phyloP scores from a whole-genome alignment of 2,797 vertebrate species.

The Menidia menidia region DNA sequence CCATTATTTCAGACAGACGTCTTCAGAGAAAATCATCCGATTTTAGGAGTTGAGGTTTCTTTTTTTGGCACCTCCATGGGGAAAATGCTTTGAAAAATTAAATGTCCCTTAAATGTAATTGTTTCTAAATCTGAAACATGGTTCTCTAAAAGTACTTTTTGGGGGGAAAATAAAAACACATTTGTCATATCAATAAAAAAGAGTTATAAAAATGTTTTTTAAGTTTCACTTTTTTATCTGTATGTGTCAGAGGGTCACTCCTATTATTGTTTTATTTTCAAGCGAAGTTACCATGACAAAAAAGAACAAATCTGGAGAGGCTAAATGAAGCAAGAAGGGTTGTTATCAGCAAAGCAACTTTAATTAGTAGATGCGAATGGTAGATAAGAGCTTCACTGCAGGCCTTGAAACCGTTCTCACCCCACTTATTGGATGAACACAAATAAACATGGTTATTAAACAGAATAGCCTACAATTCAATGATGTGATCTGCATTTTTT shows the following conservation, averaged over 20 bases:
- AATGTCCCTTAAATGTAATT: slow-evolving; percentile 27
- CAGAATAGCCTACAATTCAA: neutral
- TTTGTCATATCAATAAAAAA: neutral
- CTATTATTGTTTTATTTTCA: neutral
- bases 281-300: neutral
- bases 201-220: neutral
- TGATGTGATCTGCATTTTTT: neutral
- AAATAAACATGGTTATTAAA: neutral
- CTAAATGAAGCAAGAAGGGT: too few species aligned
- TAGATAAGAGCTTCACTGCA: neutral
- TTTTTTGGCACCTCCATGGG: slow-evolving; percentile 9
- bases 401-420: neutral
- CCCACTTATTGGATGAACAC: neutral
- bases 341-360: neutral
- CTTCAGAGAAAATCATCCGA: slow-evolving; percentile 26
- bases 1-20: slow-evolving; percentile 31
- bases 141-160: neutral
- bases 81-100: slow-evolving; percentile 30
- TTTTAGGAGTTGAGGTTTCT: slow-evolving; percentile 7
- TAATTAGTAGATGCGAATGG: neutral
- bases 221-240: neutral
- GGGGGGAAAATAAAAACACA: neutral
- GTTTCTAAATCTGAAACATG: slow-evolving; percentile 19
- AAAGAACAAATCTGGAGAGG: neutral
- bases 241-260: neutral